These are phyloP conservation scores for Pyrgus malvae DNA, from an alignment of 2,888 invertebrate species.

Conservation along the genomic window DNA sequence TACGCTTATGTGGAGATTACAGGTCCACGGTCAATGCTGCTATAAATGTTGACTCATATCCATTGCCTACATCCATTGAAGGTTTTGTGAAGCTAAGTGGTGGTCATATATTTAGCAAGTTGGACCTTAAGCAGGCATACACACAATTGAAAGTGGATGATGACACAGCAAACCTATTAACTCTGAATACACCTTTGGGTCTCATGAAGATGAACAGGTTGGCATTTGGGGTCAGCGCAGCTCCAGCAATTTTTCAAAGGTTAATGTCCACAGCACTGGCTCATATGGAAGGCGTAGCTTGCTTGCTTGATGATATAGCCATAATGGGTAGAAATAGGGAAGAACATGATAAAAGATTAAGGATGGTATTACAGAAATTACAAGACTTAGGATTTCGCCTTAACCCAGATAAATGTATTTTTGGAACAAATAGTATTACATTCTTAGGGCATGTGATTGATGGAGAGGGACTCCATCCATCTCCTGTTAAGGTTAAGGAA, in stretches of 20 bases:
- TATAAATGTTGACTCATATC: slow-evolving; percentile 25
- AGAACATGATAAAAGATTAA: slow-evolving; percentile 25
- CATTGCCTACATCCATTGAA: slow-evolving; percentile 28
- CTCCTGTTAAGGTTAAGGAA: slow-evolving; percentile 23
- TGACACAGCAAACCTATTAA: slow-evolving; percentile 28
- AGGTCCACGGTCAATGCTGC: slow-evolving; percentile 29
- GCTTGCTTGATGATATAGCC: slow-evolving; percentile 31
- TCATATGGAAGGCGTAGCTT: slow-evolving; percentile 30
- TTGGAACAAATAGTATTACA: slow-evolving; percentile 15
- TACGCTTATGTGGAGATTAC: slow-evolving; percentile 32
- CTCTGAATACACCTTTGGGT: slow-evolving; percentile 29
- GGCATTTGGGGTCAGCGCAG: slow-evolving; percentile 32
- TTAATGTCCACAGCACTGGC: slow-evolving; percentile 30
- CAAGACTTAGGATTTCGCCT: slow-evolving; percentile 24
- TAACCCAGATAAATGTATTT: slow-evolving; percentile 27
- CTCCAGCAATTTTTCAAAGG: slow-evolving; percentile 32
- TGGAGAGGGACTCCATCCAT: slow-evolving; percentile 19
- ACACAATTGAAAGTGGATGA: slow-evolving; percentile 31
- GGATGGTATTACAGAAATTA: slow-evolving; percentile 23
- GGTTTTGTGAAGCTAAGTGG: slow-evolving; percentile 31
- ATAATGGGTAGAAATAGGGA: slow-evolving; percentile 21
- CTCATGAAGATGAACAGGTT: slow-evolving; percentile 31
- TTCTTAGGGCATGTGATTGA: slow-evolving; percentile 28
- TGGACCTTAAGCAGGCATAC: slow-evolving; percentile 36
- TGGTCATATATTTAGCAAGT: slow-evolving; percentile 32